Conservation (phyloP, 2,797 vertebrate species). For the Parotocinclus haroldoi region DNA sequence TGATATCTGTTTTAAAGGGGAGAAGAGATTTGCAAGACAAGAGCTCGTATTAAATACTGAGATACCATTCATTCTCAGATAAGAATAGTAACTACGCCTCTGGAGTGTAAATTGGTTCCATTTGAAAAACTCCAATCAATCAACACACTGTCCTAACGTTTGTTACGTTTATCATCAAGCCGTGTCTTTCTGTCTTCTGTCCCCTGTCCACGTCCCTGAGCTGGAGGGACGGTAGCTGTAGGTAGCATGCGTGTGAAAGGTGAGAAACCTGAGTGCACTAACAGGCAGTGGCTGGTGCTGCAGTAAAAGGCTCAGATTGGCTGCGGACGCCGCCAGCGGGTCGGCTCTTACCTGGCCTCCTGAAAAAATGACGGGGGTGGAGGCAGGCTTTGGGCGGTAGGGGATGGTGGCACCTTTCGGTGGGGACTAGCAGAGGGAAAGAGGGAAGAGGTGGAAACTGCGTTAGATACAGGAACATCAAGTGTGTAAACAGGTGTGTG, state of each 20-base stretch:
- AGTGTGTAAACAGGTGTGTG: conserved; percentile 19
- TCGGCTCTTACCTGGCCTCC: conserved; percentile 99
- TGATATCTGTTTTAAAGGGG: conserved; percentile 42
- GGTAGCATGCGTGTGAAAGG: conserved; percentile 80
- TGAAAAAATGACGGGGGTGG: conserved; percentile 99
- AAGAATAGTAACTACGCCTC: not conserved
- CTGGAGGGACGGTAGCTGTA: conserved; percentile 31
- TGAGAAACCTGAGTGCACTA: conserved; percentile 89
- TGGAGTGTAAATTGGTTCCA: not conserved
- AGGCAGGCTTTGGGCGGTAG: conserved; percentile 99
- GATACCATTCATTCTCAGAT: not conserved
- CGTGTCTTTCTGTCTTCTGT: conserved; percentile 14
- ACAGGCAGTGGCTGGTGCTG: conserved; percentile 92
- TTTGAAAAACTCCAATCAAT: too few relatives aligned
- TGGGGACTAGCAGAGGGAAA: conserved; percentile 91
- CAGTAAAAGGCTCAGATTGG: conserved; percentile 93
- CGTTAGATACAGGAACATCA: conserved; percentile 68
- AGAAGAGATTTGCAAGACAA: conserved; percentile 32
- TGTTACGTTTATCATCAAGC: conserved; percentile 12
- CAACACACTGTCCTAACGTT: too few relatives aligned
- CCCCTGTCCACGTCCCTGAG: conserved; percentile 12
- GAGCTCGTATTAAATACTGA: conserved; percentile 20
- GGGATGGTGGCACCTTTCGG: conserved; percentile 99
- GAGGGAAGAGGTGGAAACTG: conserved; percentile 71
- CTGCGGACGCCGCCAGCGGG: conserved; percentile 86